Percentiles rank a stretch among this genome's conserved stretches.
Conservation (phyloP, 64 coral and sea anemone genomes). For the Catalaphyllia jardinei region DNA sequence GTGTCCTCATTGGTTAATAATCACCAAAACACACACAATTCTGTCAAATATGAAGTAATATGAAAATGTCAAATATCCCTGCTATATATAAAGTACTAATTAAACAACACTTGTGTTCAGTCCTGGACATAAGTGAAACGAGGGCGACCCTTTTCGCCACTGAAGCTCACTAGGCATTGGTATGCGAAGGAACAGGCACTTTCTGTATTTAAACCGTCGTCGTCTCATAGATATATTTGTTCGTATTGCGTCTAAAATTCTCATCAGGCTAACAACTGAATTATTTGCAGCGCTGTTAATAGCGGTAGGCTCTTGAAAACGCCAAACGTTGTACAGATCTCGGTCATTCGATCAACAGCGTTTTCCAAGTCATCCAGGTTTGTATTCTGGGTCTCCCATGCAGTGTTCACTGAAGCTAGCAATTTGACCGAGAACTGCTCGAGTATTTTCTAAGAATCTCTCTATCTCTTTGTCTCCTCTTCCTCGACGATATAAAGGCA, state of each 20-base stretch:
- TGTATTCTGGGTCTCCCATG: neutral
- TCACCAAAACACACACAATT: too few relatives aligned
- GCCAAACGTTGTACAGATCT: neutral
- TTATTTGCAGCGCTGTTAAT: too few relatives aligned
- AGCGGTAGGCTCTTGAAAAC: neutral
- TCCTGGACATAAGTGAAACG: slow-evolving; percentile 25
- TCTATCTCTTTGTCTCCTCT: slow-evolving; percentile 1
- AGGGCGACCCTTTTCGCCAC: slow-evolving; percentile 36
- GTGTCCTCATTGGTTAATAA: too few relatives aligned
- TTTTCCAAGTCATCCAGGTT: slow-evolving; percentile 17
- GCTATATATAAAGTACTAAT: too few relatives aligned
- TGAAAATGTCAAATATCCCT: too few relatives aligned
- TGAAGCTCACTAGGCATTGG: neutral
- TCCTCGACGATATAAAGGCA: neutral
- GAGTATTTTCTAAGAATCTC: slow-evolving; percentile 21
- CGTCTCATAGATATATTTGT: too few relatives aligned
- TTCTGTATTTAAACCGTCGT: too few relatives aligned
- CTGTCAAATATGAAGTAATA: too few relatives aligned
- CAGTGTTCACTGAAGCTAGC: neutral
- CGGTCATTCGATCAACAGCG: neutral
- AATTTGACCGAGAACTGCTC: neutral
- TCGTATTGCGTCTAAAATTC: too few relatives aligned
- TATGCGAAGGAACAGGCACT: too few relatives aligned
- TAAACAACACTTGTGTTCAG: too few relatives aligned
- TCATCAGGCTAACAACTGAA: too few relatives aligned